Evolutionary conservation across 2,797 vertebrate species (phyloP), one percentile per base, ranked within the genome.

Genomic region (Muraenolepis orangiensis): DNA sequence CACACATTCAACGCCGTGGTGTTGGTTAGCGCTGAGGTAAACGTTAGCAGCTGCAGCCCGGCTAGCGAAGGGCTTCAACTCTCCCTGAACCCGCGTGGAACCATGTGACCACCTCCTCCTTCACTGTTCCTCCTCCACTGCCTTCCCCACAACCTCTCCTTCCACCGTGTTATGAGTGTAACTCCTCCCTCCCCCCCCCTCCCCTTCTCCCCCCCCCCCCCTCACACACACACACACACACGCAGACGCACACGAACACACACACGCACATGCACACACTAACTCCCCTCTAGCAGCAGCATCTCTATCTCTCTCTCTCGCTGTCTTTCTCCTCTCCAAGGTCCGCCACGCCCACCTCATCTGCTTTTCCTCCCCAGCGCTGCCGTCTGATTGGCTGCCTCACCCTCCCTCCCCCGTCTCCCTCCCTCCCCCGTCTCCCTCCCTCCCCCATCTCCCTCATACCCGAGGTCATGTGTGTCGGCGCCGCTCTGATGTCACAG

Each of bases 11-110:
- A 82, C 79, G 80, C 83, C 78, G 51, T 57, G 51, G 51, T 57
- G 51, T 57, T 57, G 51, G 51, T 85, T 81, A 84, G 80, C 85
- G 82, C 79, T 61, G 83, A 86, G 90, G 88, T 93, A 93, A 93
- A 91, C 88, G 88, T 88, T 93, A 91, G 87, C 91, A 93, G 91
- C 91, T 93, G 91, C 87, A 85, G 83, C 82, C 13, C 83, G 84
- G 84, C 73, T 31, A 90, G 90, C 82, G 70, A 88, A 80, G 85
- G 83, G 84, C 87, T 89, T 93, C 87, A 93, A 91, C 91, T 92
- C 86, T 93, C 84, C 72, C 87, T 92, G 91, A 93, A 93, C 92
- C 84, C 80, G 11, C 73, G 78, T 78, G 87, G 88, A 91, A 91
- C 81, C n/a, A n/a, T n/a, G 87, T 90, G 91, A 90, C 89, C 86